Conservation (phyloP, 2,797 vertebrate species). For the Enteromius anoplus region DNA sequence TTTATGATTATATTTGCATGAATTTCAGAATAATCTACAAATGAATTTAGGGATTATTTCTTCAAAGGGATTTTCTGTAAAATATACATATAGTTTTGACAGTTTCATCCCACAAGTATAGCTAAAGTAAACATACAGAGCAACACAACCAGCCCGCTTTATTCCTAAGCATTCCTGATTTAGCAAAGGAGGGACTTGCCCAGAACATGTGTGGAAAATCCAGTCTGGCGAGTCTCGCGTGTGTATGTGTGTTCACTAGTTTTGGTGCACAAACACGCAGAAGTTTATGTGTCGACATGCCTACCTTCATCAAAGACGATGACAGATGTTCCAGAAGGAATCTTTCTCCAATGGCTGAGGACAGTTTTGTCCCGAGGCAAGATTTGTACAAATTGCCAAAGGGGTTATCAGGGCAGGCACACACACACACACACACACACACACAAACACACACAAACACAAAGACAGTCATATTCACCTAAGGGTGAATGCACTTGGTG, state of each 20-base stretch:
- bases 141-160: conserved; percentile 9
- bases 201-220: conserved; percentile 63
- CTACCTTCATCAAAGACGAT: conserved; percentile 62
- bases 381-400: conserved; percentile 60
- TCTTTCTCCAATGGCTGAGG: conserved; percentile 57
- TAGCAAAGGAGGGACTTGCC: conserved; percentile 51
- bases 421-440: conserved; percentile 19
- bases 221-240: conserved; percentile 67
- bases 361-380: conserved; percentile 62
- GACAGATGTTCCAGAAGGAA: conserved; percentile 69
- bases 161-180: conserved; percentile 44
- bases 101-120: conserved; percentile 1
- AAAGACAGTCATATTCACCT: conserved; percentile 23
- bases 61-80: background rate
- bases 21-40: background rate
- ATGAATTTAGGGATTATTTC: background rate
- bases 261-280: conserved; percentile 51
- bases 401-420: conserved; percentile 45
- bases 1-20: background rate
- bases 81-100: background rate
- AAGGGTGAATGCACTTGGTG: conserved; percentile 48
- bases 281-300: conserved; percentile 66
- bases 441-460: conserved; percentile 5
- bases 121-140: conserved; percentile 19
- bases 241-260: conserved; percentile 40